Evolutionary conservation across 2,888 invertebrate species (phyloP).

Genomic region (Drosophila paramelanica): DNA sequence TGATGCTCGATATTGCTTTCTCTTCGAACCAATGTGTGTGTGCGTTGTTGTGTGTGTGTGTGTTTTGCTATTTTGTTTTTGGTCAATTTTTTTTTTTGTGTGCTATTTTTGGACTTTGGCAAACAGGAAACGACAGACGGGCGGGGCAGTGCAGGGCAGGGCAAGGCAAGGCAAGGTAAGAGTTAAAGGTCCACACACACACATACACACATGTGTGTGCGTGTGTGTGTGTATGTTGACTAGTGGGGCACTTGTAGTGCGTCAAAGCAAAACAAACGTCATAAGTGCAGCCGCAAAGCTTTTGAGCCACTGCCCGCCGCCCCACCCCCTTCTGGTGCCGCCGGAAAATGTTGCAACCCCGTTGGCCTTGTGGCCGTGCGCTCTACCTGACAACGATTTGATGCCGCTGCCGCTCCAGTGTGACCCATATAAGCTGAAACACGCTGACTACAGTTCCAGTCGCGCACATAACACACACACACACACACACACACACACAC

Average conservation of each 20-base stretch:
- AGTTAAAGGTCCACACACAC: constrained; percentile 25
- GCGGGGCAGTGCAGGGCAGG: not conserved
- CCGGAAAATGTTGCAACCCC: constrained; percentile 14
- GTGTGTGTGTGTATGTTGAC: constrained; percentile 7
- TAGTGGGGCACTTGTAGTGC: constrained; percentile 44
- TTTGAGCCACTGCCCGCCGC: constrained; percentile 1
- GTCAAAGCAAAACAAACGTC: constrained; percentile 73
- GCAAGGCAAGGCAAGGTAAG: constrained; percentile 25
- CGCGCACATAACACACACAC: constrained; percentile 2
- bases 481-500: constrained; percentile 7
- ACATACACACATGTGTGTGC: constrained; percentile 3
- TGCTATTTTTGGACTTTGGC: constrained; percentile 62
- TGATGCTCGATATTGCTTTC: constrained; percentile 64
- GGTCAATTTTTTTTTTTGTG: constrained; percentile 46
- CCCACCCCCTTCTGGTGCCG: constrained; percentile 8
- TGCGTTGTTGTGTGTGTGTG: constrained; percentile 5
- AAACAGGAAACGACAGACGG: constrained; percentile 66
- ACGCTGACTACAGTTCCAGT: constrained; percentile 21
- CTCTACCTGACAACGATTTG: constrained; percentile 68
- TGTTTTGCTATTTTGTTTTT: constrained; percentile 48
- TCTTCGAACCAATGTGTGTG: constrained; percentile 4
- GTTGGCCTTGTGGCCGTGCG: constrained; percentile 55
- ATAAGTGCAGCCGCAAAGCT: constrained; percentile 42
- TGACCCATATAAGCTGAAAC: constrained; percentile 64
- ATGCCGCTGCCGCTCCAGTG: constrained; percentile 8